phyloP scores from a whole-genome alignment of 1,140 invertebrate species.

The Papilio glaucus region DNA sequence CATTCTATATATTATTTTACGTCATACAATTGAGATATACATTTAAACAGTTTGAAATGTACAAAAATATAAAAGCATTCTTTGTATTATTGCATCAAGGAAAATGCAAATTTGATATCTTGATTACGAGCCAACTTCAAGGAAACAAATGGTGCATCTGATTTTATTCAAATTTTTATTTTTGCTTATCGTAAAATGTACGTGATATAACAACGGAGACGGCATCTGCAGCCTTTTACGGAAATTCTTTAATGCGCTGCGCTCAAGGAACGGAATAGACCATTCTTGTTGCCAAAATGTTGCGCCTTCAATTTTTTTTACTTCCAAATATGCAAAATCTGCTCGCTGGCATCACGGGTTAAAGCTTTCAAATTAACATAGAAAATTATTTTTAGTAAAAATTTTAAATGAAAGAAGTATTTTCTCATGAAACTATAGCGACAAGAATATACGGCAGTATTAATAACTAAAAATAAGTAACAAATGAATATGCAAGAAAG shows the following conservation, averaged over 20 bases:
- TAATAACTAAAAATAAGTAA: too few species aligned
- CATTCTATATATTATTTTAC: too few species aligned
- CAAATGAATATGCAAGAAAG: too few species aligned
- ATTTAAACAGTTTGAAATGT: background rate
- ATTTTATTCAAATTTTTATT: slow-evolving; percentile 30
- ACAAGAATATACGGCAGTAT: too few species aligned
- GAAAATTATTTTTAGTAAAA: background rate
- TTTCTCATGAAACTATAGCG: too few species aligned
- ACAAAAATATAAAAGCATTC: slow-evolving; percentile 6
- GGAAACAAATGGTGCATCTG: slow-evolving; percentile 27
- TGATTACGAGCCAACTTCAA: slow-evolving; percentile 30
- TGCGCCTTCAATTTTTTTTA: background rate
- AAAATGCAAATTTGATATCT: slow-evolving; percentile 30
- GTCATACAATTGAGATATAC: too few species aligned
- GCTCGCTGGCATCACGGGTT: background rate
- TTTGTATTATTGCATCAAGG: slow-evolving; percentile 1
- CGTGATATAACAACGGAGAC: slow-evolving; percentile 31
- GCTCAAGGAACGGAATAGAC: slow-evolving; percentile 12
- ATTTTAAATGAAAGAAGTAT: background rate
- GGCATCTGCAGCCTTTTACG: slow-evolving; percentile 29
- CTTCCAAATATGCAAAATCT: background rate
- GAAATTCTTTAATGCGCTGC: slow-evolving; percentile 27
- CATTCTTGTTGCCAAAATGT: slow-evolving; percentile 31
- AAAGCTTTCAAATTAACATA: background rate
- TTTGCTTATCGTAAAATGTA: slow-evolving; percentile 31